These are phyloP conservation scores for Tauraco erythrolophus DNA, from an alignment of 2,113 vertebrate genomes.

Conservation along the genomic window DNA sequence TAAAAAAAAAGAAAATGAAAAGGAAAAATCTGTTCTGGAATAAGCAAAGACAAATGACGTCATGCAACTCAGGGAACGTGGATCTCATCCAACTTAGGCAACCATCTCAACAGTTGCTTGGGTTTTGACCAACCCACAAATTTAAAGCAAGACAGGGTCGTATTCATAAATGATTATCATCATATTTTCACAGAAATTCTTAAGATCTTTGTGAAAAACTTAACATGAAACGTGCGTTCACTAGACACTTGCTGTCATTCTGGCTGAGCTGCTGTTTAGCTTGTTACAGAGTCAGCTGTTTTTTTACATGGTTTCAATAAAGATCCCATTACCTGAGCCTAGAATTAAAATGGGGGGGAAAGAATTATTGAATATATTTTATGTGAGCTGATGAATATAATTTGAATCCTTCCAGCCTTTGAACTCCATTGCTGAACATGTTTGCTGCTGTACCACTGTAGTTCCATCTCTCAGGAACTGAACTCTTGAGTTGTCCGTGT, in stretches of 20 bases:
- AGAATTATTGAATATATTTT: not conserved
- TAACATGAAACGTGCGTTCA: not conserved
- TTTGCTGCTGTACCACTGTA: not conserved
- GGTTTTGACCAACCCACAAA: not conserved
- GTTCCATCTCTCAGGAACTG: not conserved
- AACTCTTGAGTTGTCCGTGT: fast-evolving
- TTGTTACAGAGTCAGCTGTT: fast-evolving
- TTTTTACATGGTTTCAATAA: not conserved
- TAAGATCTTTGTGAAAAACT: not conserved
- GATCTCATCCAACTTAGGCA: not conserved
- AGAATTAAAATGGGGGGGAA: not conserved
- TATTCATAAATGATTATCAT: not conserved
- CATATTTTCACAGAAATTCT: not conserved
- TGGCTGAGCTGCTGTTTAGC: not conserved
- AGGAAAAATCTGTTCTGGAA: not conserved
- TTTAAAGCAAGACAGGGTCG: not conserved
- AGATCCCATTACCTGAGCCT: not conserved
- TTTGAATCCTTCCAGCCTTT: not conserved
- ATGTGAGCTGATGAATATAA: not conserved
- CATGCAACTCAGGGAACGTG: not conserved
- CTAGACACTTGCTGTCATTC: not conserved
- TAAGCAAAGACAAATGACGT: not conserved
- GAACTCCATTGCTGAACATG: fast-evolving
- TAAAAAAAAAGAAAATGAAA: not conserved
- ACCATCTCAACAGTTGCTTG: not conserved